A percentile compares a stretch with the other conserved stretches of the same genome.
phyloP scores from a whole-genome alignment of 2,113 vertebrate species.

The Corythaixoides concolor region DNA sequence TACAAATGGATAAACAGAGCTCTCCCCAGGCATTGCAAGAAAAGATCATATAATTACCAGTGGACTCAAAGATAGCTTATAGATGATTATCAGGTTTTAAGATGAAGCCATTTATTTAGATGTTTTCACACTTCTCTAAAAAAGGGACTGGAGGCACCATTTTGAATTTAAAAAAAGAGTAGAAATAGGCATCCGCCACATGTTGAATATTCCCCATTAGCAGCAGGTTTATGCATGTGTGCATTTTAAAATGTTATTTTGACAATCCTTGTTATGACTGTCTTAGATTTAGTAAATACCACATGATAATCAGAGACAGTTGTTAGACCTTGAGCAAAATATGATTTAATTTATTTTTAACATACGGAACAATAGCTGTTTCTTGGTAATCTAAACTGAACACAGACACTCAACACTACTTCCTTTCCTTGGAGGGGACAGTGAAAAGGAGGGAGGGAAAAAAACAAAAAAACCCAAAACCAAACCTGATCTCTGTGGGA shows the following conservation, averaged over 20 bases:
- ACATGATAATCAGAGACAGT: constrained; percentile 59
- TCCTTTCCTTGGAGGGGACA: constrained; percentile 5
- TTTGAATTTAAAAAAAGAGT: background rate
- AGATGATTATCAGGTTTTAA: background rate
- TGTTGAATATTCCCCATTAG: constrained; percentile 4
- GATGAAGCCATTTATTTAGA: background rate
- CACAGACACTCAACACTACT: constrained; percentile 25
- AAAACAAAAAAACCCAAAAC: background rate
- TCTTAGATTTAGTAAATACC: constrained; percentile 56
- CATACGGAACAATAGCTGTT: constrained; percentile 52
- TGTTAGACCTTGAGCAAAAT: constrained; percentile 64
- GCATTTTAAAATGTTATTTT: constrained; percentile 35
- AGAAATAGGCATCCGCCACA: background rate
- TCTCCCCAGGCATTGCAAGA: background rate
- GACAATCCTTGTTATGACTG: constrained; percentile 49
- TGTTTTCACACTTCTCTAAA: background rate
- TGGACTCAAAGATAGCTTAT: background rate
- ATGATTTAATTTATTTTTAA: constrained; percentile 63
- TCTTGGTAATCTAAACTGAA: constrained; percentile 52
- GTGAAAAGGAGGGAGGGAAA: background rate
- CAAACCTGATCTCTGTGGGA: constrained; percentile 33
- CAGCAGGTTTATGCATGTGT: constrained; percentile 35
- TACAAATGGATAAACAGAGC: background rate
- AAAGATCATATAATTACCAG: background rate
- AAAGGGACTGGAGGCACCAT: background rate